Evolutionary conservation across 2,888 invertebrate genomes (phyloP).

Genomic region (Sympetrum striolatum): DNA sequence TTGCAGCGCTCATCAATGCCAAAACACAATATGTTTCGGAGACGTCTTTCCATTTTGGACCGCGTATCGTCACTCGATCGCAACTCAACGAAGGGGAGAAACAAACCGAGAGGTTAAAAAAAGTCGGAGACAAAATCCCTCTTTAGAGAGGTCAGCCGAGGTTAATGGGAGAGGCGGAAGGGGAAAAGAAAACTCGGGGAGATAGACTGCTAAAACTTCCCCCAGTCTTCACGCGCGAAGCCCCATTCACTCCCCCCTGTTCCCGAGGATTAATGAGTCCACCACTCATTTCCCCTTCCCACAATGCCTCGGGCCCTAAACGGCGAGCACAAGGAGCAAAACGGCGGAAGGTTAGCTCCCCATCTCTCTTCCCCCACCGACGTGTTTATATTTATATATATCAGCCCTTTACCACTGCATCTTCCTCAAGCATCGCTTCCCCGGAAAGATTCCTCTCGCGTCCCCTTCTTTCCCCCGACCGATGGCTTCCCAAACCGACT

Average conservation of each 20-base stretch:
- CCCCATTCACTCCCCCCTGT: background rate
- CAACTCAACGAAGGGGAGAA: background rate
- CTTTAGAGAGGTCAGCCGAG: background rate
- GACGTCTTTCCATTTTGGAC: background rate
- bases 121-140: background rate
- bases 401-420: background rate
- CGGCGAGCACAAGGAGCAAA: conserved; percentile 19
- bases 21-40: background rate
- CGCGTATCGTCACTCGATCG: background rate
- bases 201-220: background rate
- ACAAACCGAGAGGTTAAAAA: background rate
- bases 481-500: background rate
- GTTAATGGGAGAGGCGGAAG: background rate
- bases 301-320: background rate
- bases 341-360: conserved; percentile 27
- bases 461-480: background rate
- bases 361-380: background rate
- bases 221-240: background rate
- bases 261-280: conserved; percentile 35
- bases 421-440: background rate
- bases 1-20: background rate
- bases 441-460: background rate
- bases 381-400: conserved; percentile 20
- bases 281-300: background rate
- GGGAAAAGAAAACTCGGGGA: background rate